phyloP scores from a whole-genome alignment of 2,113 vertebrate species.

The Theristicus caerulescens region DNA sequence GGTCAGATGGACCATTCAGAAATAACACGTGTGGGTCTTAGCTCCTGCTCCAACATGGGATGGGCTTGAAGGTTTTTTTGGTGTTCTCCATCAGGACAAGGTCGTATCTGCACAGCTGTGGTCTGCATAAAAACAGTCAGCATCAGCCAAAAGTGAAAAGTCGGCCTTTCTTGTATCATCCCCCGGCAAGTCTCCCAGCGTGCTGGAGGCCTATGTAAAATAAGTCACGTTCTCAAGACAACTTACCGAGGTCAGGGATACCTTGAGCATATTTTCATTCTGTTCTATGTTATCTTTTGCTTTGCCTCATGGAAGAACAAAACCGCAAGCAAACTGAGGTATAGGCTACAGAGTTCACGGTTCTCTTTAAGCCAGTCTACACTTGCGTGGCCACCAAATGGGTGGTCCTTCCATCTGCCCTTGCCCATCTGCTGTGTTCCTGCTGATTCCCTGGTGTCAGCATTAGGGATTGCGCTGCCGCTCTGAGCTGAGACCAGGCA shows the following conservation, averaged over 20 bases:
- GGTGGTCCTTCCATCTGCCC: background rate
- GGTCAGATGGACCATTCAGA: fast-evolving
- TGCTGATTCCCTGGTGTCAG: background rate
- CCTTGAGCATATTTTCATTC: background rate
- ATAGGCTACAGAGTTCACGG: background rate
- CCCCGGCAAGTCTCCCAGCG: fast-evolving
- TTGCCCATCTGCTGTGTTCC: background rate
- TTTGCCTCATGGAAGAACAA: background rate
- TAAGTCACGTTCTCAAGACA: background rate
- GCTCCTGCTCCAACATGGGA: constrained; percentile 72
- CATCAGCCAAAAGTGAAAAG: background rate
- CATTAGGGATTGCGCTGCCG: fast-evolving
- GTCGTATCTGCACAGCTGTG: constrained; percentile 86
- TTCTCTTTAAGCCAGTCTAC: background rate
- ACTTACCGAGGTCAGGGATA: too few relatives aligned
- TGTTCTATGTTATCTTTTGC: fast-evolving
- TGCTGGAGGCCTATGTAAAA: background rate
- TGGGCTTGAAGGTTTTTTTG: constrained; percentile 78
- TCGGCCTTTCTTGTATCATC: fast-evolving
- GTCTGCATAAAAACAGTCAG: constrained; percentile 63
- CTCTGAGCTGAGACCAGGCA: background rate
- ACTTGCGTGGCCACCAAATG: fast-evolving
- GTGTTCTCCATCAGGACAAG: constrained; percentile 84
- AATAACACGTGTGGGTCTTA: fast-evolving
- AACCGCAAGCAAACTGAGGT: background rate